These are phyloP conservation scores for Steinernema feltiae DNA, from an alignment of 1,140 invertebrate species.

Conservation along the genomic window DNA sequence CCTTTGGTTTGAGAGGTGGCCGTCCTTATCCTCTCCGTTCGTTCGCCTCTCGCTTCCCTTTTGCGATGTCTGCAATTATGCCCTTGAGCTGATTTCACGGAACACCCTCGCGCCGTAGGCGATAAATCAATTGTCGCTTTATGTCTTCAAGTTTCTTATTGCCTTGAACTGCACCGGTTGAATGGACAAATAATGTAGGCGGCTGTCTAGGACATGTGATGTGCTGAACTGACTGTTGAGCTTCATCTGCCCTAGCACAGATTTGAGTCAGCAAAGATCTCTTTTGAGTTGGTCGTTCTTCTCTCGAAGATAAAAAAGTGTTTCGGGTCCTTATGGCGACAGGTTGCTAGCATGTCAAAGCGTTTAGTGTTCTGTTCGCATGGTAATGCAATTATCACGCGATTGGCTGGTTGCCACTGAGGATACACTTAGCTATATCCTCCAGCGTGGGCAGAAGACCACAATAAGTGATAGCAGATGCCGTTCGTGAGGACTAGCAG, in stretches of 20 bases:
- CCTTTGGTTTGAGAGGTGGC: neutral
- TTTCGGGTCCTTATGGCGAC: neutral
- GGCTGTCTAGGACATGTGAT: neutral
- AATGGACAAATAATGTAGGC: neutral
- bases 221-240: neutral
- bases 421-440: neutral
- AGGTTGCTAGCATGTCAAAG: neutral
- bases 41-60: no score
- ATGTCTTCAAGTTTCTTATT: neutral
- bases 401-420: neutral
- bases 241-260: neutral
- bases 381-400: constrained; percentile 10
- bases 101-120: neutral
- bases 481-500: neutral
- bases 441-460: neutral
- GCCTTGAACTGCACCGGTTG: neutral
- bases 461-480: constrained; percentile 1
- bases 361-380: neutral
- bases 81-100: constrained; percentile 6
- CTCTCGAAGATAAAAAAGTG: neutral
- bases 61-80: neutral
- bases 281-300: neutral
- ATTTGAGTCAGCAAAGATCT: neutral
- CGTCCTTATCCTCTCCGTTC: no score
- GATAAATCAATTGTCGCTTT: neutral